Base-by-base conservation (phyloP, 2,888 invertebrate genomes). In the Eristalis pertinax region DNA sequence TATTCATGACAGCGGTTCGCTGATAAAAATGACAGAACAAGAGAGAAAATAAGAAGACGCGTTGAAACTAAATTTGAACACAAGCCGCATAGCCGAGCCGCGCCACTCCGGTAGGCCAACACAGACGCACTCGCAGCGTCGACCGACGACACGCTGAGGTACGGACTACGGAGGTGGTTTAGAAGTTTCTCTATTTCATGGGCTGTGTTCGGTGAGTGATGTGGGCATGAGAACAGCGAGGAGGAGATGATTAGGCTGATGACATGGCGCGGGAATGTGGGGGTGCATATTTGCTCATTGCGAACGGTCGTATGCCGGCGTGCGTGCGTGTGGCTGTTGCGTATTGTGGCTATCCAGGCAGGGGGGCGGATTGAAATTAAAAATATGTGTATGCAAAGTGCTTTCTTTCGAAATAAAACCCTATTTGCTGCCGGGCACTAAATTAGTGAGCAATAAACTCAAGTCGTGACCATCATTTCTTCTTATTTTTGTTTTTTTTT, bases 1-100 rank as follows among this genome's bases (percentile, higher is more conserved):
- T 86, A 86, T 86, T 86, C 86, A 86, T 83, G 86, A 86, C 83
- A 78, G 86, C 78, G 58, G 74, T 56, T 83, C 43, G 78, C 83
- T 86, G 86, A 86, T 86, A 86, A 86, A 86, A 86, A 67, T 83
- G 78, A 78, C 74, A 78, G 74, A 82, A 73, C 72, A 32, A 75
- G 26, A 35, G 24, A 79, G 43, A 69, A 56, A 11, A 63, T 41
- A 43, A 64, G 58, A 32, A 64, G 58, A 56, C 19, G 67, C 11
- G 75, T 63, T 56, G 69, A 77, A 85, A 85, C 77, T 81, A 74
- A 77, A 77, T 85, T 84, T 22, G 78, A 79, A 83, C 58, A 76
- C 76, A 76, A 38, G 60, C 65, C 64, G 32, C 50, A 19, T 50
- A 4, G 43, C n/a, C n/a, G 43, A n/a, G n/a, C n/a, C 26, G 26